These are phyloP conservation scores for Polymixis lichenea DNA, from an alignment of 2,888 invertebrate genomes.

Conservation along the genomic window DNA sequence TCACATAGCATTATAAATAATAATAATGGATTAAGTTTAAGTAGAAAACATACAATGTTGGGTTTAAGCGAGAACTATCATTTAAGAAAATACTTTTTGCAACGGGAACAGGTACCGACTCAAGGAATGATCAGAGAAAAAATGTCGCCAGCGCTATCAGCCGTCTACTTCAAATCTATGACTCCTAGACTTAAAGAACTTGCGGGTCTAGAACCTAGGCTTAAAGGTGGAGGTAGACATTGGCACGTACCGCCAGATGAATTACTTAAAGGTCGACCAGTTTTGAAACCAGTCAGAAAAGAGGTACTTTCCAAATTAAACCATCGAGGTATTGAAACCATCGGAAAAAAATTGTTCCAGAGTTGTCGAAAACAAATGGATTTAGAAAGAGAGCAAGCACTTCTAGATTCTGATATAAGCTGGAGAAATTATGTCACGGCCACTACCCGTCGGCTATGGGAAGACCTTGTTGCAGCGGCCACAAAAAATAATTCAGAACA, in stretches of 20 bases:
- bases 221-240: conserved; percentile 83
- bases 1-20: background rate
- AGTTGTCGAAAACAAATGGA: conserved; percentile 73
- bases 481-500: conserved; percentile 73
- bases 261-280: conserved; percentile 76
- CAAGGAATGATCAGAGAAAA: conserved; percentile 80
- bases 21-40: background rate
- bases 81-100: conserved; percentile 80
- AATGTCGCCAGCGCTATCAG: conserved; percentile 81
- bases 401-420: conserved; percentile 74
- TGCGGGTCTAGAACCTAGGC: conserved; percentile 82
- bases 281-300: conserved; percentile 79
- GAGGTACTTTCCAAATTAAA: conserved; percentile 76
- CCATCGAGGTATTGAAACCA: conserved; percentile 75
- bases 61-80: conserved; percentile 80
- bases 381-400: conserved; percentile 69
- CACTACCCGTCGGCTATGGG: conserved; percentile 69
- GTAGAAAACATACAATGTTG: conserved; percentile 65
- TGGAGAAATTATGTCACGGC: conserved; percentile 76
- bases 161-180: conserved; percentile 85
- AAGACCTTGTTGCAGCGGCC: conserved; percentile 68
- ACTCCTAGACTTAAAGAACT: conserved; percentile 77
- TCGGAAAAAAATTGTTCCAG: conserved; percentile 73
- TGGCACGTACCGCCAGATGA: conserved; percentile 84
- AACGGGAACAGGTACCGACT: conserved; percentile 83